A percentile compares a stretch with the other conserved stretches of the same genome.
Conservation (phyloP, 2,888 invertebrate genomes). For the Drosophila demipolita region DNA sequence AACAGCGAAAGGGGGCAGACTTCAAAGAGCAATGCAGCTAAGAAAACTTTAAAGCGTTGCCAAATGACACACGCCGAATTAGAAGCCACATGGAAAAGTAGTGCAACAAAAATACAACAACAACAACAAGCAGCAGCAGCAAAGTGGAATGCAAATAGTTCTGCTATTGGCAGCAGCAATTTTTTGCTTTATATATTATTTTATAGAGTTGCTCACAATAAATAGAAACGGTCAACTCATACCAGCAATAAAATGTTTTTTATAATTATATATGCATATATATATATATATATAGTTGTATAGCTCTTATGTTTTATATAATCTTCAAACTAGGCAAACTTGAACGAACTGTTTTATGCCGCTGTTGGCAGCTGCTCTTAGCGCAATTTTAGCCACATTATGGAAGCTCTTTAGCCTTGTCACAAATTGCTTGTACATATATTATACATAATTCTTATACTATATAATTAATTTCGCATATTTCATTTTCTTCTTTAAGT, state of each 20-base stretch:
- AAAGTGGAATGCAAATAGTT: constrained; percentile 24
- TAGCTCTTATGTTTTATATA: constrained; percentile 22
- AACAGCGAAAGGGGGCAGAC: constrained; percentile 27
- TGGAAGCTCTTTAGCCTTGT: constrained; percentile 28
- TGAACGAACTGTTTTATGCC: constrained; percentile 17
- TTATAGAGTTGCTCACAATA: constrained; percentile 39
- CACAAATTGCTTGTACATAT: neutral
- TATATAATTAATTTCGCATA: neutral
- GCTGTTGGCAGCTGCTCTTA: constrained; percentile 4
- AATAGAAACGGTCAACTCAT: constrained; percentile 35
- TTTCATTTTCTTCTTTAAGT: neutral
- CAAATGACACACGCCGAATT: constrained; percentile 34
- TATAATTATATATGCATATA: neutral
- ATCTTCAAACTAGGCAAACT: constrained; percentile 22
- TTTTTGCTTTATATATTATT: constrained; percentile 14
- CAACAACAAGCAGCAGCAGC: constrained; percentile 2
- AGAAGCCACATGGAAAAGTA: constrained; percentile 14
- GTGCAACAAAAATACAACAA: constrained; percentile 10
- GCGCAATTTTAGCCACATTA: constrained; percentile 6
- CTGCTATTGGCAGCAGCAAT: constrained; percentile 22
- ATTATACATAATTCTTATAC: neutral
- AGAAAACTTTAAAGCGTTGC: constrained; percentile 24
- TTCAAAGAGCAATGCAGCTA: neutral
- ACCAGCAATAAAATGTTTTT: constrained; percentile 4
- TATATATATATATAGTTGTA: neutral